Base-by-base conservation (phyloP, 37 sponge, comb jelly and placozoan species). In the Aplysina aerophoba region DNA sequence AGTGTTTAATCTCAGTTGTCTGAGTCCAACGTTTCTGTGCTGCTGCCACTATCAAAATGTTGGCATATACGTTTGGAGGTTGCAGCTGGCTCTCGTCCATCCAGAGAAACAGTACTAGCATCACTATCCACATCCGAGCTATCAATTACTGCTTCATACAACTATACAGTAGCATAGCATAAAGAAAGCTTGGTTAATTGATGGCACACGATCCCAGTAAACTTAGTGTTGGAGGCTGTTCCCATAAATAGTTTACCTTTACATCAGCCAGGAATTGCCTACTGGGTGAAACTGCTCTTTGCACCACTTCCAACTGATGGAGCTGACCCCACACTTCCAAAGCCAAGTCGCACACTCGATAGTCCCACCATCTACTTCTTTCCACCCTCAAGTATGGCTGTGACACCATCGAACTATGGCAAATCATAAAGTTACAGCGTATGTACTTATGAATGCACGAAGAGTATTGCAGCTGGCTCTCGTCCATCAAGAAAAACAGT, bases 321-420 rank as follows among this genome's bases (percentile, higher is more conserved):
- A 14, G 33, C 20, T 71, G 20, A 14, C 73, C 73, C 33, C 33
- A 35, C 4, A 71, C 73, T 35, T 71, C 31, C 20, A 71, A 3
- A 33, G 36, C 3, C 5, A 71, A 38, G 11, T 71, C 73, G 11
- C 12, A 71, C 35, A 71, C 35, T 2, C 73, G 33, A 33, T 36
- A 71, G 37, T 37, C 73, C 73, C 73, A 71, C 73, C 73, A 71
- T 14, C 37, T 33, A 11, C 73, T 71, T 5, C 73, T 37, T 28
- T 4, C 21, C 1, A 33, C 33, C 35, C 28, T 71, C 2, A 37
- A 71, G 37, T 71, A 71, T 36, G 73, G 73, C 21, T 31, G 31
- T 36, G 73, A 71, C 21, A 33, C 3, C 5, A 14, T 71, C 20
- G 35, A 5, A 11, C 73, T 71, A 33, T 12, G 5, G 15, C 15